A percentile compares a stretch with the other conserved stretches of the same genome.
Evolutionary conservation across 2,113 vertebrate species (phyloP).

Genomic region (Hyla sarda): DNA sequence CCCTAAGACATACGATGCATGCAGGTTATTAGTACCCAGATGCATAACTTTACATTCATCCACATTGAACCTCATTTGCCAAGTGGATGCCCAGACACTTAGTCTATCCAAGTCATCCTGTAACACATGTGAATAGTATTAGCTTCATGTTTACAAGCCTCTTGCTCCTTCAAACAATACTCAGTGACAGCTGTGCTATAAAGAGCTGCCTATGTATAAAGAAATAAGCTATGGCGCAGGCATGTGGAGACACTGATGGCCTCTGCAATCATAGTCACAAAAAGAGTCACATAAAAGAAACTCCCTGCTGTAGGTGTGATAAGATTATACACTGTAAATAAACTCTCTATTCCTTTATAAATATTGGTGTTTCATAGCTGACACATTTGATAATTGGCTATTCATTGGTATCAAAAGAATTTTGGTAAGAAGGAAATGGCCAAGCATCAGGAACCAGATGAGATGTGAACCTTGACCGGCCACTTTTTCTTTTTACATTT

Average conservation of each 20-base stretch:
- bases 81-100: too few species aligned
- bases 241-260: not conserved
- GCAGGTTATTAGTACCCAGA: too few species aligned
- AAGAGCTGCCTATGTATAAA: not conserved
- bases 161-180: not conserved
- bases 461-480: not conserved
- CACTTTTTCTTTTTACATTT: not conserved
- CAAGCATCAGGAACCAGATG: constrained; percentile 22
- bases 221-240: not conserved
- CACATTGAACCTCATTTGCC: too few species aligned
- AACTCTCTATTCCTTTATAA: not conserved
- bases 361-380: not conserved
- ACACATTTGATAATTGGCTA: constrained; percentile 1
- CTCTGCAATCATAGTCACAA: not conserved
- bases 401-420: not conserved
- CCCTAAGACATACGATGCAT: too few species aligned
- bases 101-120: too few species aligned
- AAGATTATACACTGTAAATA: not conserved
- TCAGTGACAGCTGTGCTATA: not conserved
- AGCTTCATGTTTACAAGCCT: not conserved
- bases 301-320: not conserved
- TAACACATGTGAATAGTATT: not conserved
- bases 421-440: not conserved
- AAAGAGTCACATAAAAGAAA: not conserved
- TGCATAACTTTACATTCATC: too few species aligned